Evolutionary conservation across 2,113 vertebrate genomes (phyloP), one percentile per base, ranked within the genome.

Genomic region (Peucedramus taeniatus): DNA sequence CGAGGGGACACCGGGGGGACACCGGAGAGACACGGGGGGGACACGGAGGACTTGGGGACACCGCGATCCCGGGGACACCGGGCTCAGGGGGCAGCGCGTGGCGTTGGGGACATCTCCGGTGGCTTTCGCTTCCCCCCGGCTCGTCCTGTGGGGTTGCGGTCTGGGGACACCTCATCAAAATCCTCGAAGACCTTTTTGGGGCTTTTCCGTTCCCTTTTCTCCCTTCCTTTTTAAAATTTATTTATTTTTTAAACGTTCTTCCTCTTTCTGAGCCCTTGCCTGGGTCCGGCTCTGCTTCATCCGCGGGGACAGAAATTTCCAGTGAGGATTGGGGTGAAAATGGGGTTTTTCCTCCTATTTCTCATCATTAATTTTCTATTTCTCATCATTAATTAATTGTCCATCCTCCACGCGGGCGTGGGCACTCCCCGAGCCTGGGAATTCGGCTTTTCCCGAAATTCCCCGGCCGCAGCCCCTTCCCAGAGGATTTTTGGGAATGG

Each of bases 291-390:
- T 24, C 16, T 9, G 33, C 13, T 37, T 44, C 39, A 21, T 26
- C 33, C 10, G 9, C 21, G 7, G 22, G 21, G n/a, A 28, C 49
- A 12, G 11, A 33, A 66, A 37, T 24, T 86, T 19, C 72, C 72
- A 22, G 6, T 0, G 12, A 13, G 23, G 66, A 8, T 4, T 53
- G 84, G 37, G 42, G 3, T 24, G 2, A 10, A 19, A 72, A 82
- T 0, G 33, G 60, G 30, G 40, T 83, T 75, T 66, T 21, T 45
- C 37, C 27, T 13, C 40, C 6, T 22, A 7, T 39, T 65, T 27
- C 14, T 39, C 37, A 5, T 30, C 10, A 6, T 3, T 2, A 53
- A 56, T 77, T 53, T n/a, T n/a, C 6, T 22, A 7, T 39, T 65
- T 27, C 14, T 39, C 37, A 5, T 30, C 10, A 6, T 3, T 2